Evolutionary conservation across 1,140 invertebrate species (phyloP), one percentile per base, ranked within the genome.

Genomic region (Papilio polytes): DNA sequence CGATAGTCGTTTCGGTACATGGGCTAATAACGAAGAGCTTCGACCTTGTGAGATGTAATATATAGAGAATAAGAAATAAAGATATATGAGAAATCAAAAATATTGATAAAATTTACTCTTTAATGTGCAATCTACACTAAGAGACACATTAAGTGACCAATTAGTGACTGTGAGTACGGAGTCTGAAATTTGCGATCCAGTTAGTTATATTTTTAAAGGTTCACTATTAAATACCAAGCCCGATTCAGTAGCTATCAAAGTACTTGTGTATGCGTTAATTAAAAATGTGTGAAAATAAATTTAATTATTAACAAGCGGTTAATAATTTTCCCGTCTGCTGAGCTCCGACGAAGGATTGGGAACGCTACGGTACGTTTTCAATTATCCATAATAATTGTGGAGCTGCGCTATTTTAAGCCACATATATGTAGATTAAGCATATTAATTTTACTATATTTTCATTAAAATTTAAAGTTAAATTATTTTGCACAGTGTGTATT

Each of bases 211-310:
- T n/a, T n/a, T n/a, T n/a, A n/a, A n/a, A n/a, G n/a, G n/a, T n/a
- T n/a, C n/a, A n/a, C n/a, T 53, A 18, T 9, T 20, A 26, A 63
- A 22, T 12, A 26, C 31, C 1, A 12, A 3, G 22, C 63, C 36
- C 13, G 22, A 15, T 31, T 66, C 22, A 26, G 3, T 1, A 31
- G 12, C 22, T 63, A 31, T 66, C 3, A 66, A 66, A 31, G 63
- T 66, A 66, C 22, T 31, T 15, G 22, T 4, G 22, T 31, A 66
- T 13, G 22, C 26, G 63, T n/a, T 66, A 31, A 70, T 70, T 70
- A 70, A 70, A 70, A 70, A 31, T 13, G 63, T 70, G 63, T 70
- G 63, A 70, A 66, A 70, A 70, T 70, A 70, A 70, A 70, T 70
- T 70, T 70, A 31, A 70, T 70, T 36, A 31, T 70, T 70, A 70